phyloP scores from a whole-genome alignment of 2,888 invertebrate genomes.

The Phaedon cochleariae region DNA sequence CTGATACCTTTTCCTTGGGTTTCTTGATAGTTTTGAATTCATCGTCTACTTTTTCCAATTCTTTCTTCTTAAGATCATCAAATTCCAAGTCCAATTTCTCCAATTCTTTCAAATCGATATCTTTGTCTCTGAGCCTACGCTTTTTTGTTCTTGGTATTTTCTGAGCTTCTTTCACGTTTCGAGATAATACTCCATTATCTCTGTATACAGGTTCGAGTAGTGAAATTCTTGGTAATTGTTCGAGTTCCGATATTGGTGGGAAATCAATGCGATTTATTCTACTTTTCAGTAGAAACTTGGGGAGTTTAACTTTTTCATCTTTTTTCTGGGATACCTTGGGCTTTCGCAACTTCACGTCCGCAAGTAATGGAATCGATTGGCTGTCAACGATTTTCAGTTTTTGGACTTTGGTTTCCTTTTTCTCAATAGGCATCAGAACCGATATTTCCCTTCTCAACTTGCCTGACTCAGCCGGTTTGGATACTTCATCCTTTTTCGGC shows the following conservation, averaged over 20 bases:
- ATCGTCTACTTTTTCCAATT: conserved; percentile 58
- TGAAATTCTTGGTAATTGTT: conserved; percentile 55
- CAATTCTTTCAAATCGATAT: conserved; percentile 59
- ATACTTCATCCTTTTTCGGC: conserved; percentile 40
- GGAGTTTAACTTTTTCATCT: conserved; percentile 62
- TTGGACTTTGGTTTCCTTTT: conserved; percentile 69
- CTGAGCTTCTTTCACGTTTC: conserved; percentile 64
- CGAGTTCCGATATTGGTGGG: conserved; percentile 55
- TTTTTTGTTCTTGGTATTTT: conserved; percentile 55
- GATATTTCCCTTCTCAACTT: conserved; percentile 50
- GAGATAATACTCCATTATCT: conserved; percentile 62
- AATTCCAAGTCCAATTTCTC: conserved; percentile 62
- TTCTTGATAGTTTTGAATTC: conserved; percentile 47
- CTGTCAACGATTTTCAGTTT: conserved; percentile 70
- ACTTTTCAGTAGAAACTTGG: conserved; percentile 76
- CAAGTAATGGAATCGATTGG: conserved; percentile 62
- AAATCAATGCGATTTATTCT: conserved; percentile 69
- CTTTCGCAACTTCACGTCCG: conserved; percentile 71
- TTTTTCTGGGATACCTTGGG: conserved; percentile 53
- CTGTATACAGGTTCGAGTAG: conserved; percentile 56
- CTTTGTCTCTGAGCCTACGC: conserved; percentile 58
- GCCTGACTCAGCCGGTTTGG: not conserved
- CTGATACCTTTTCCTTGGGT: conserved; percentile 42
- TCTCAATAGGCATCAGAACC: conserved; percentile 53
- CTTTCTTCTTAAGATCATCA: conserved; percentile 59